Base-by-base conservation (phyloP, 2,113 vertebrate genomes). In the Lathamus discolor region DNA sequence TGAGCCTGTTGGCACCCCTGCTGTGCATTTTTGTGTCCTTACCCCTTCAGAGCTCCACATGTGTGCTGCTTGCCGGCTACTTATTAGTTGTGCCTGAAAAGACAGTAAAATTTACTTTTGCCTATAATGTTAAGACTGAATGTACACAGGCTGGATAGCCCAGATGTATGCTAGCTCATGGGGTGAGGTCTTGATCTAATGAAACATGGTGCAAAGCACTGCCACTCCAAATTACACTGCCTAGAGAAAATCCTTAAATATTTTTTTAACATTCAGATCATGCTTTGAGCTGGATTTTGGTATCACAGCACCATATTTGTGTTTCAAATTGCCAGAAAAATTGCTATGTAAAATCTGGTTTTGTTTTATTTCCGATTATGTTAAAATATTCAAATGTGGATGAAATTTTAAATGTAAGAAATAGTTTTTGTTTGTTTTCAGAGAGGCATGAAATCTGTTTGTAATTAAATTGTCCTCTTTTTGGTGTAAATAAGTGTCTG, bases 1-100 rank as follows among this genome's bases (percentile, higher is more conserved):
- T 19, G 23, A 18, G 5, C 5, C 0, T 54, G 6, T 49, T 5
- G 1, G 14, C 73, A 6, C 1, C 2, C 9, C 6, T 23, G n/a
- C 31, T 6, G 0, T 7, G 0, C 46, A 2, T 43, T 48, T 49
- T 10, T 43, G 7, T 41, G 22, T 2, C 6, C 11, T 39, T 14
- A 24, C 7, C 12, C 35, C 11, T 49, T 51, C 39, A 17, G 39
- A 43, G 16, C 10, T 22, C 29, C 31, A 31, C 4, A 2, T 44
- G 31, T 7, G 0, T 25, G 33, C 29, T 17, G 35, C 28, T 19
- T 33, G 24, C 12, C 44, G 31, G 14, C 11, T 54, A 0, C 19
- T 39, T 72, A 17, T 7, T 25, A 7, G 7, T 10, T 17, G 22
- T 70, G 27, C 7, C 20, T 39, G 43, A 18, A 31, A 76, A 43